phyloP scores from a whole-genome alignment of 2,113 vertebrate genomes.

The Notothenia rossii region DNA sequence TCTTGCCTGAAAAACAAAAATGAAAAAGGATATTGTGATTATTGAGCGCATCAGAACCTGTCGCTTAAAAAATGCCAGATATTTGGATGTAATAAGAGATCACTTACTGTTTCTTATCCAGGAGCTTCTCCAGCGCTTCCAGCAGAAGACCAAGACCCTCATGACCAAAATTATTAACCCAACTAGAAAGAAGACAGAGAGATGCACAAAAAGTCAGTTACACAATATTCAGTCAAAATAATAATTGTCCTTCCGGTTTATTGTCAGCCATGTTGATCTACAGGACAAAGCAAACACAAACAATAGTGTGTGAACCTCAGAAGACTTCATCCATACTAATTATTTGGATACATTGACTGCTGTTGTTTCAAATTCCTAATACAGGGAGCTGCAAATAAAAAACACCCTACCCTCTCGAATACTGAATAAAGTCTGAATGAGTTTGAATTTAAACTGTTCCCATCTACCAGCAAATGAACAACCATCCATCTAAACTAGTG shows the following conservation, averaged over 20 bases:
- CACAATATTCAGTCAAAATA: constrained; percentile 15
- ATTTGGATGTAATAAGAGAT: neutral
- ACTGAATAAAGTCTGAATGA: constrained; percentile 43
- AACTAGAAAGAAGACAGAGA: constrained; percentile 81
- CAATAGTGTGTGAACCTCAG: constrained; percentile 37
- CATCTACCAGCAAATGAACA: constrained; percentile 76
- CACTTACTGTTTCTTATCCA: constrained; percentile 98
- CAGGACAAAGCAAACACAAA: constrained; percentile 25
- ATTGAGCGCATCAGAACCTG: neutral
- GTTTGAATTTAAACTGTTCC: constrained; percentile 64
- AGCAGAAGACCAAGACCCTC: constrained; percentile 96
- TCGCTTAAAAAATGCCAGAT: neutral
- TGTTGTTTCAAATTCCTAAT: constrained; percentile 59
- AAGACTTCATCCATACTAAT: constrained; percentile 56
- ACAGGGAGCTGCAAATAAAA: constrained; percentile 41
- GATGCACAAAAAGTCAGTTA: constrained; percentile 16
- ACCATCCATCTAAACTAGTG: constrained; percentile 72
- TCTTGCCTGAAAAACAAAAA: constrained; percentile 88
- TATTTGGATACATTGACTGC: constrained; percentile 48
- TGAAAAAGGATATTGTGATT: neutral
- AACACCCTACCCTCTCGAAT: constrained; percentile 5
- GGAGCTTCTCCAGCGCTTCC: constrained; percentile 93
- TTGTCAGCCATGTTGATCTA: constrained; percentile 23
- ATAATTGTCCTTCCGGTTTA: constrained; percentile 9
- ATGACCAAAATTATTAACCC: constrained; percentile 99